Conservation (phyloP, 1,140 invertebrate genomes). For the Cyclina sinensis region DNA sequence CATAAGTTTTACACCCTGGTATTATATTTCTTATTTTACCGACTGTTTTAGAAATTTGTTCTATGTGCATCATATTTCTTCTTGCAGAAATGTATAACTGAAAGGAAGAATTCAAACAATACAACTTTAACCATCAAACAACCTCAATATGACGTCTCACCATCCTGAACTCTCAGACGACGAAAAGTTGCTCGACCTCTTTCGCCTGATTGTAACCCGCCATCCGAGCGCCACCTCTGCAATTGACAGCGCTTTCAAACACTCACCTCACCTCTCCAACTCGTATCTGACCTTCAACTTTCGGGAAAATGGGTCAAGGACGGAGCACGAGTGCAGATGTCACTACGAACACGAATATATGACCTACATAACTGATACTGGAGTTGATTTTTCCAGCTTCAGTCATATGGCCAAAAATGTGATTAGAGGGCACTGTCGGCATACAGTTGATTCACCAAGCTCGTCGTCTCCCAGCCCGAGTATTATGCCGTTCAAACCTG, state of each 20-base stretch:
- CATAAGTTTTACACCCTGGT: no score
- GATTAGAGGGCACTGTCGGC: constrained; percentile 45
- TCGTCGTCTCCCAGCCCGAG: neutral
- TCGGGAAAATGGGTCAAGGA: constrained; percentile 25
- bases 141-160: neutral
- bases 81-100: neutral
- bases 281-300: constrained; percentile 60
- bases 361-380: constrained; percentile 52
- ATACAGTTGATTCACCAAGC: constrained; percentile 27
- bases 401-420: constrained; percentile 59
- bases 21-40: no score
- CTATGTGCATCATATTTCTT: neutral
- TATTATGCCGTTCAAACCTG: neutral
- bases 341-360: constrained; percentile 65
- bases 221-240: constrained; percentile 44
- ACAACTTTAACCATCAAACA: neutral
- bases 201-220: constrained; percentile 46
- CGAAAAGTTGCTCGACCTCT: constrained; percentile 32
- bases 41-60: no score
- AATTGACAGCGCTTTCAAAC: constrained; percentile 39
- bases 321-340: constrained; percentile 48
- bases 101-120: neutral
- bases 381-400: constrained; percentile 44
- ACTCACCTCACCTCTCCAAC: constrained; percentile 44
- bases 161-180: constrained; percentile 40